Conservation (phyloP, 1,140 invertebrate genomes). For the Hetaerina americana region DNA sequence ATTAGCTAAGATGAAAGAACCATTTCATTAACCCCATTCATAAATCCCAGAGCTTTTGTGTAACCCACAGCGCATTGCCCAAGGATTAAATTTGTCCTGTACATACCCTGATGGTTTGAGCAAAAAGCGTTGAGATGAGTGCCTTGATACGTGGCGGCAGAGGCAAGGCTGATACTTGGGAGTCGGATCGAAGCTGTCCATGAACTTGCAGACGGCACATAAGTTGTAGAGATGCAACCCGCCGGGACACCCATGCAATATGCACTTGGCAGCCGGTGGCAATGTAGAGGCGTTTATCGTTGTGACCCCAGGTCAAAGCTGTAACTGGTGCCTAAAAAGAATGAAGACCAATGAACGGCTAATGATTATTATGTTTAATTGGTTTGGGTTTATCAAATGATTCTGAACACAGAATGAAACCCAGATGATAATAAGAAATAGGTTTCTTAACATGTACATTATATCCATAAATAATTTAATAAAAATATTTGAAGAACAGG, state of each 20-base stretch:
- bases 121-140: conserved; percentile 77
- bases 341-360: conserved; percentile 13
- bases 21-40: too few relatives aligned
- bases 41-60: too few relatives aligned
- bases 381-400: too few relatives aligned
- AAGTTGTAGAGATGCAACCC: conserved; percentile 79
- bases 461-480: conserved; percentile 3
- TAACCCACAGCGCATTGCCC: too few relatives aligned
- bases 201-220: conserved; percentile 63
- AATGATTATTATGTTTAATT: too few relatives aligned
- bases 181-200: conserved; percentile 41
- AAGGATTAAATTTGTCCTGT: too few relatives aligned
- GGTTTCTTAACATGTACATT: conserved; percentile 1
- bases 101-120: conserved; percentile 83
- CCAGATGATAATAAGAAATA: conserved; percentile 6
- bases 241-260: conserved; percentile 82
- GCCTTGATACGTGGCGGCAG: conserved; percentile 73
- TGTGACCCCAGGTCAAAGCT: conserved; percentile 94
- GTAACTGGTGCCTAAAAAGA: conserved; percentile 62
- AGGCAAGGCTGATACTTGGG: conserved; percentile 50
- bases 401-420: conserved; percentile 2
- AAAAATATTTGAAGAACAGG: too few relatives aligned
- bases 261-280: conserved; percentile 80
- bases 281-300: conserved; percentile 85
- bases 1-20: too few relatives aligned